phyloP scores from a whole-genome alignment of 2,113 vertebrate species.

The Cygnus buccinator region DNA sequence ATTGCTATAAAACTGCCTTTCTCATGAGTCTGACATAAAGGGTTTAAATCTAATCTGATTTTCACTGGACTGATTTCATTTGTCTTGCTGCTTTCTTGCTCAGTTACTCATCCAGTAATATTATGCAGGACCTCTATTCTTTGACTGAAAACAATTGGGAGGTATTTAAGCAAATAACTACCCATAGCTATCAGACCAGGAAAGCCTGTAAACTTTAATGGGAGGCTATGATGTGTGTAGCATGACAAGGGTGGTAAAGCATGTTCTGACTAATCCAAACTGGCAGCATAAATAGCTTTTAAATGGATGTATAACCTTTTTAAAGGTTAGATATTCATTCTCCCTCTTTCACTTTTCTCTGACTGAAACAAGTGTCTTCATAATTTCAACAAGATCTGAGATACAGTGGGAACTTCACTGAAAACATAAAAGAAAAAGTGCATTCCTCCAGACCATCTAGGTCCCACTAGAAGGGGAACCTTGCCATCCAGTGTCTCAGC shows the following conservation, averaged over 20 bases:
- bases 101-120: not conserved
- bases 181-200: not conserved
- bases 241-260: not conserved
- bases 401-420: not conserved
- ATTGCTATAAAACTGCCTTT: not conserved
- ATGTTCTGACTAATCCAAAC: slow-evolving; percentile 41
- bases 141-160: not conserved
- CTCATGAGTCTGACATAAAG: not conserved
- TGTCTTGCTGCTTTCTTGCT: not conserved
- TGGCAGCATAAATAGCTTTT: slow-evolving; percentile 51
- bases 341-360: slow-evolving; percentile 26
- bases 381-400: not conserved
- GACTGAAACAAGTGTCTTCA: slow-evolving; percentile 40
- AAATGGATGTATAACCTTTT: slow-evolving; percentile 65
- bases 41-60: not conserved
- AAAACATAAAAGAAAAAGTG: not conserved
- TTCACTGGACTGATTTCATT: not conserved
- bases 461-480: not conserved
- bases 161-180: not conserved
- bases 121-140: not conserved
- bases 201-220: slow-evolving; percentile 20
- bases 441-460: not conserved
- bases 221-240: not conserved
- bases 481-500: not conserved
- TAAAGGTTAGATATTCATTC: slow-evolving; percentile 61